These are phyloP conservation scores for Eupithecia dodoneata DNA, from an alignment of 2,888 invertebrate species.

Conservation along the genomic window DNA sequence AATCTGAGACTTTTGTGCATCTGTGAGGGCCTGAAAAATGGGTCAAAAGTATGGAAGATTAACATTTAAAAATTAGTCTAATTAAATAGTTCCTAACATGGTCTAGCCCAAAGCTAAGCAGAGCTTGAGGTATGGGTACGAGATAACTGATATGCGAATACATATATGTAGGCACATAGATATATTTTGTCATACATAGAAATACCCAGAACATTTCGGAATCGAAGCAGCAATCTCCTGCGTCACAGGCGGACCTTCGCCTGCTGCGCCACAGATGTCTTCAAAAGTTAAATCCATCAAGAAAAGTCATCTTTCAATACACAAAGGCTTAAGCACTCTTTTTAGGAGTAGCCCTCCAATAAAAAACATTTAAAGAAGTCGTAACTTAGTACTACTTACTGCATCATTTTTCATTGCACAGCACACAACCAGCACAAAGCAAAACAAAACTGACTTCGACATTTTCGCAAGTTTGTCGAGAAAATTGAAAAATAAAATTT, in stretches of 20 bases:
- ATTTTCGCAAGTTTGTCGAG: conserved; percentile 27
- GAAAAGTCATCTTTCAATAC: background rate
- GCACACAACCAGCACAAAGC: conserved; percentile 36
- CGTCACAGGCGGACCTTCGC: too few species aligned
- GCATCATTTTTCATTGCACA: conserved; percentile 37
- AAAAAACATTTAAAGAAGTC: background rate
- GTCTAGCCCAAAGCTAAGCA: too few species aligned
- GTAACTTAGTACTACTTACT: conserved; percentile 40
- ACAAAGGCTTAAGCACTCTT: background rate
- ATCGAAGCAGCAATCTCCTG: too few species aligned
- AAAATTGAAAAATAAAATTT: background rate
- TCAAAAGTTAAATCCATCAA: background rate
- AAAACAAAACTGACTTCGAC: conserved; percentile 35
- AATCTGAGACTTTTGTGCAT: conserved; percentile 55
- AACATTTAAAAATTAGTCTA: too few species aligned
- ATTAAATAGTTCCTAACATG: too few species aligned
- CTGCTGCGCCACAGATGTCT: too few species aligned
- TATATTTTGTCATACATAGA: too few species aligned
- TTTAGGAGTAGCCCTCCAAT: background rate
- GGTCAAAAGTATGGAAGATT: background rate
- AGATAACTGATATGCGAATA: too few species aligned
- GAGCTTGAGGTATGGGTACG: too few species aligned
- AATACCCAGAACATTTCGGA: too few species aligned
- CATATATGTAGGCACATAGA: too few species aligned
- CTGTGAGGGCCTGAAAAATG: conserved; percentile 52